Percentiles rank a stretch among this genome's conserved stretches.
These are phyloP conservation scores for Cyclopterus lumpus DNA, from an alignment of 2,797 vertebrate species.

Conservation along the genomic window DNA sequence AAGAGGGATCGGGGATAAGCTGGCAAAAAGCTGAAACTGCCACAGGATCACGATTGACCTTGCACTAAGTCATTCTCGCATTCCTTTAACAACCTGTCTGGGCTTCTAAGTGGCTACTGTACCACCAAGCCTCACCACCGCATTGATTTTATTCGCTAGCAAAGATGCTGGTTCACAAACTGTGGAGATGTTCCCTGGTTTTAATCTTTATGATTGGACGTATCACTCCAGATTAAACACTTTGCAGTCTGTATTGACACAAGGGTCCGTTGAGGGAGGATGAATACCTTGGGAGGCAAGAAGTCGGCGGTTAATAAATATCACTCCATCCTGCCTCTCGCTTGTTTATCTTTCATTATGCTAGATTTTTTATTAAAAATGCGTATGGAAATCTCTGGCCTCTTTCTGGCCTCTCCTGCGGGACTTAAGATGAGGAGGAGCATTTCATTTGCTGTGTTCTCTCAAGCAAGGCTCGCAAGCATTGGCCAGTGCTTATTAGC, in stretches of 20 bases:
- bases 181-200: conserved; percentile 13
- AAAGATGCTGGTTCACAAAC: conserved; percentile 44
- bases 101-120: conserved; percentile 16
- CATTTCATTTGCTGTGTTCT: conserved; percentile 70
- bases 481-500: conserved; percentile 76
- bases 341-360: conserved; percentile 78
- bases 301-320: conserved; percentile 67
- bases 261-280: conserved; percentile 20
- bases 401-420: conserved; percentile 64
- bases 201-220: conserved; percentile 58
- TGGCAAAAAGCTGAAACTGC: conserved; percentile 37
- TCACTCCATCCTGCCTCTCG: conserved; percentile 53
- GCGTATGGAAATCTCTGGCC: conserved; percentile 71
- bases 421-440: conserved; percentile 63
- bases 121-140: conserved; percentile 25
- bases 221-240: conserved; percentile 63
- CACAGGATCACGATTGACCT: conserved; percentile 48
- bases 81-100: conserved; percentile 39
- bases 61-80: conserved; percentile 37
- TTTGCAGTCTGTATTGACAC: conserved; percentile 61
- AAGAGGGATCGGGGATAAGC: conserved; percentile 60
- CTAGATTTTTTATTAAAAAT: conserved; percentile 72
- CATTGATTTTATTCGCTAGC: conserved; percentile 14
- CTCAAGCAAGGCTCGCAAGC: conserved; percentile 49
- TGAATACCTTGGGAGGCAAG: conserved; percentile 55